These are phyloP conservation scores for Aricia agestis DNA, from an alignment of 1,140 invertebrate species.

Conservation along the genomic window DNA sequence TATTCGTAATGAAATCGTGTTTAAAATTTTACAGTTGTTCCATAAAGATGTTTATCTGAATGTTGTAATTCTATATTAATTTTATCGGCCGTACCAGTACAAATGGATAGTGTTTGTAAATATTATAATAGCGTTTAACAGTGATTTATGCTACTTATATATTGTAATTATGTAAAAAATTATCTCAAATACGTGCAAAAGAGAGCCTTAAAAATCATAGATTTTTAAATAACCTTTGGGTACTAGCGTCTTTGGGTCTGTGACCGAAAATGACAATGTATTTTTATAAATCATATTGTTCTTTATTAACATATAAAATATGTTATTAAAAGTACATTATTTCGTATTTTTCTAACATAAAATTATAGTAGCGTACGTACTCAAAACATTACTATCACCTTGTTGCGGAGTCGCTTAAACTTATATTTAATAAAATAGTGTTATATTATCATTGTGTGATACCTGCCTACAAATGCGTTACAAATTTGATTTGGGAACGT, in stretches of 20 bases:
- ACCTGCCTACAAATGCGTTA: constrained; percentile 47
- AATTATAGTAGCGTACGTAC: constrained; percentile 64
- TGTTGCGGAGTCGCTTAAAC: constrained; percentile 56
- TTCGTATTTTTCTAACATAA: constrained; percentile 74
- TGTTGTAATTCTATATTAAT: constrained; percentile 61
- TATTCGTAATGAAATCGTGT: constrained; percentile 42
- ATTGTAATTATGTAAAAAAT: constrained; percentile 70
- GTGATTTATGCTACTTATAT: constrained; percentile 66
- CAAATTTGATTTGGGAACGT: constrained; percentile 69
- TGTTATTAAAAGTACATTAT: constrained; percentile 74
- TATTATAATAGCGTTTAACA: constrained; percentile 59
- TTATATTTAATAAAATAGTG: constrained; percentile 43
- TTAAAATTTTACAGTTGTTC: constrained; percentile 58
- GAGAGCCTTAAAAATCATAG: constrained; percentile 73
- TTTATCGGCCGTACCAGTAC: constrained; percentile 70
- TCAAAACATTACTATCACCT: constrained; percentile 60
- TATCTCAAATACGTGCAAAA: constrained; percentile 64
- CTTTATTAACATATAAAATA: constrained; percentile 76
- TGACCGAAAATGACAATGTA: constrained; percentile 63
- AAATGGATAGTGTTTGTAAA: constrained; percentile 66
- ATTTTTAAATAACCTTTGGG: constrained; percentile 68
- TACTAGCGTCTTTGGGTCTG: constrained; percentile 63
- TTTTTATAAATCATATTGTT: constrained; percentile 75
- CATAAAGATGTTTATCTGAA: constrained; percentile 57
- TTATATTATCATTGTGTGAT: constrained; percentile 47